Evolutionary conservation across 1,140 invertebrate genomes (phyloP), one percentile per base, ranked within the genome.

Genomic region (Gonatopus flavifemur): DNA sequence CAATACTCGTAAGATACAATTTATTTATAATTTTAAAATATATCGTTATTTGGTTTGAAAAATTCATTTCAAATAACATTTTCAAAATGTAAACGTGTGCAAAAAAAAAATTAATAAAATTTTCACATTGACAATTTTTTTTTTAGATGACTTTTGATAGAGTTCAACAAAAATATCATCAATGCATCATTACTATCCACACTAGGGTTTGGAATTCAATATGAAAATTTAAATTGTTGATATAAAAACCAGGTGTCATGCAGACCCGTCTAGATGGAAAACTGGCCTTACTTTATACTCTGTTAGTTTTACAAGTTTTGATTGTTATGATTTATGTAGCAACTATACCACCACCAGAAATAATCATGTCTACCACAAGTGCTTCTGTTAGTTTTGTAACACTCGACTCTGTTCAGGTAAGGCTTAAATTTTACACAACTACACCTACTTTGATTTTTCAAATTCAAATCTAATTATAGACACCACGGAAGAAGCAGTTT

Each of bases 271-370:
- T 76, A 48, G 75, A 77, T 67, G 73, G 69, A 52, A 77, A 76
- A 59, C 65, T 74, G 33, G 62, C 59, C 51, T 64, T 75, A 49
- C 67, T 77, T 25, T 77, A 74, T 59, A 76, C 74, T 28, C 49
- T 77, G 43, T 64, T 77, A 28, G 65, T 76, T 42, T 64, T 76
- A 19, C 74, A 77, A 67, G 66, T 77, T 50, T 57, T 77, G 13
- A 70, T 77, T 38, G 72, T 77, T 40, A 73, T 77, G 65, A 67
- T 77, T 31, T 77, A 77, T 50, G 74, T 77, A 16, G 58, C 63
- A 21, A 69, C 74, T 22, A 76, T 72, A 46, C 74, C 75, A n/a
- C 65, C 69, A 37, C 49, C 69, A 20, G 67, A 75, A 57, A 44
- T 67, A 25, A 46, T 57, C 36, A 49, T 46, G 37, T 44, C 63